phyloP scores from a whole-genome alignment of 2,797 vertebrate species.

The Champsocephalus gunnari region DNA sequence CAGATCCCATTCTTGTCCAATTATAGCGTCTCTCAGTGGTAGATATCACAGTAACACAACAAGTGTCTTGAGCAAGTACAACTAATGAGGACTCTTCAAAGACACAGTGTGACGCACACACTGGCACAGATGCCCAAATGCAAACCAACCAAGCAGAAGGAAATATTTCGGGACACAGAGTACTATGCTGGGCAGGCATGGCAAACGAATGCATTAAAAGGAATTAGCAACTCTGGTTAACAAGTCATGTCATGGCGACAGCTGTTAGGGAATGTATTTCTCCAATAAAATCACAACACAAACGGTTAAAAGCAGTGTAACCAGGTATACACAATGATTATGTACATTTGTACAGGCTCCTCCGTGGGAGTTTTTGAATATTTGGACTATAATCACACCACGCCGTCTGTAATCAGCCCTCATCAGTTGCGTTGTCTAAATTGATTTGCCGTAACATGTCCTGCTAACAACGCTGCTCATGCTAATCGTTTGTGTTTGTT shows the following conservation, averaged over 20 bases:
- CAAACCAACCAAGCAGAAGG: constrained; percentile 46
- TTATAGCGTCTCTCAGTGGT: constrained; percentile 55
- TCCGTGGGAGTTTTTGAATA: constrained; percentile 24
- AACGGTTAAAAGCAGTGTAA: constrained; percentile 47
- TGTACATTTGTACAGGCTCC: constrained; percentile 28
- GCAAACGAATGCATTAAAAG: constrained; percentile 64
- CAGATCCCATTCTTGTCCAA: constrained; percentile 63
- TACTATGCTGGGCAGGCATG: constrained; percentile 19
- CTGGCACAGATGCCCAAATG: constrained; percentile 20
- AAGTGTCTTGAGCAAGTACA: constrained; percentile 59
- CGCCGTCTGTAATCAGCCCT: constrained; percentile 44
- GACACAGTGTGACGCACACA: constrained; percentile 41
- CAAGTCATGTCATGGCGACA: constrained; percentile 62
- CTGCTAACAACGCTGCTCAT: constrained; percentile 29
- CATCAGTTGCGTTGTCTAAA: constrained; percentile 58
- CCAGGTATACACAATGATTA: constrained; percentile 34
- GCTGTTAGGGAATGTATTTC: constrained; percentile 60
- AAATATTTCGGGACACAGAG: constrained; percentile 32
- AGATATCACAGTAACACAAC: constrained; percentile 55
- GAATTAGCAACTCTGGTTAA: constrained; percentile 68
- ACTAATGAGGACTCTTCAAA: constrained; percentile 63
- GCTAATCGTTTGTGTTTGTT: constrained; percentile 65
- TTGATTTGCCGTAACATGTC: constrained; percentile 56
- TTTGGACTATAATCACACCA: constrained; percentile 50
- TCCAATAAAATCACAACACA: constrained; percentile 55